Percentiles rank a stretch among this genome's conserved stretches.
Evolutionary conservation across 2,113 vertebrate genomes (phyloP).

Genomic region (Callionymus lyra): DNA sequence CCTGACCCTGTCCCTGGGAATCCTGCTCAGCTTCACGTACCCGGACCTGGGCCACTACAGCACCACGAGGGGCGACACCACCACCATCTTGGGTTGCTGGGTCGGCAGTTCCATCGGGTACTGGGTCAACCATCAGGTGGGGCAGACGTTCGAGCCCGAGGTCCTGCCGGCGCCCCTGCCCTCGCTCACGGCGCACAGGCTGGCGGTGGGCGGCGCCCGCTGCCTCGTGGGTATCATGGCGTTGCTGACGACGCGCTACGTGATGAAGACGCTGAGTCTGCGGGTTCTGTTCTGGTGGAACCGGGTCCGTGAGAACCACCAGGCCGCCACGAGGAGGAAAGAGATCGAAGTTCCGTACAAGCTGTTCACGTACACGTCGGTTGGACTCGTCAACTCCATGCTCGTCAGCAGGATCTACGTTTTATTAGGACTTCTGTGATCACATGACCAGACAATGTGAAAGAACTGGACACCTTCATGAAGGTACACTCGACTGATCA

Average conservation of each 20-base stretch:
- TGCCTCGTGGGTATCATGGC: conserved; percentile 64
- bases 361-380: conserved; percentile 75
- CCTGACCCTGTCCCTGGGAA: conserved; percentile 63
- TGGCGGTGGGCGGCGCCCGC: conserved; percentile 39
- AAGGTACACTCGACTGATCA: conserved; percentile 12
- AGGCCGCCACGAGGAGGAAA: conserved; percentile 63
- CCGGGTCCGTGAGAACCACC: conserved; percentile 54
- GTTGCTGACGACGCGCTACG: conserved; percentile 69
- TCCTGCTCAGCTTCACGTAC: conserved; percentile 81
- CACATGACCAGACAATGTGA: background rate
- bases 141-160: conserved; percentile 50
- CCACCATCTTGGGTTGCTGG: conserved; percentile 74
- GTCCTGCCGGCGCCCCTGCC: conserved; percentile 61
- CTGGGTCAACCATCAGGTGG: conserved; percentile 75
- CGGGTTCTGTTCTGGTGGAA: conserved; percentile 65
- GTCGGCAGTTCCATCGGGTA: conserved; percentile 77
- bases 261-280: conserved; percentile 64
- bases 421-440: conserved; percentile 73
- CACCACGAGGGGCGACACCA: conserved; percentile 87
- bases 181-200: conserved; percentile 4
- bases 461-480: background rate
- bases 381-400: conserved; percentile 76
- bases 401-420: conserved; percentile 72
- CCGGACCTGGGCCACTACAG: conserved; percentile 82
- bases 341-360: conserved; percentile 92